A percentile compares a stretch with the other conserved stretches of the same genome.
Evolutionary conservation across 2,797 vertebrate genomes (phyloP).

Genomic region (Myotis pilosus): DNA sequence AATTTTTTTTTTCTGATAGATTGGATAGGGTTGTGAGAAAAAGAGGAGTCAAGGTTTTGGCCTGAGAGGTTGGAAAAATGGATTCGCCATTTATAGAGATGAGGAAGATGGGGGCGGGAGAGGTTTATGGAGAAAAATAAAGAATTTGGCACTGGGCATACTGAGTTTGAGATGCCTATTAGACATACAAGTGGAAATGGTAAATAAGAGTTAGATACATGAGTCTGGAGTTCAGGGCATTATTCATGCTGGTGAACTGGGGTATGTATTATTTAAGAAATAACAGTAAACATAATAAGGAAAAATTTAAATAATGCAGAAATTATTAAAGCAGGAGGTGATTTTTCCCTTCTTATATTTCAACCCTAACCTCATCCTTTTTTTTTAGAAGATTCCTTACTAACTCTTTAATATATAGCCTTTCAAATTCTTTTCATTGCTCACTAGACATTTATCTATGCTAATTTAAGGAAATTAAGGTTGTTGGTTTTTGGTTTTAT

Average conservation of each 20-base stretch:
- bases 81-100: neutral
- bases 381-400: neutral
- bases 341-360: neutral
- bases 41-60: neutral
- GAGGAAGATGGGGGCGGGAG: neutral
- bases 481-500: neutral
- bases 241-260: neutral
- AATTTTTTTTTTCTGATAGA: neutral
- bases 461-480: neutral
- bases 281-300: neutral
- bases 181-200: neutral
- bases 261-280: neutral
- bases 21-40: neutral
- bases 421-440: neutral
- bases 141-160: neutral
- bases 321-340: neutral
- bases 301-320: slow-evolving; percentile 8
- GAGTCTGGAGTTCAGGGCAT: neutral
- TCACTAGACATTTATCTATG: neutral
- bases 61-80: neutral
- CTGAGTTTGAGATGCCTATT: neutral
- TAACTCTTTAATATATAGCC: neutral
- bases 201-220: neutral
- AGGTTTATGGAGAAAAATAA: neutral
- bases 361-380: neutral